Percentiles rank a stretch among this genome's conserved stretches.
Conservation (phyloP, 2,113 vertebrate species). For the Bubo bubo region DNA sequence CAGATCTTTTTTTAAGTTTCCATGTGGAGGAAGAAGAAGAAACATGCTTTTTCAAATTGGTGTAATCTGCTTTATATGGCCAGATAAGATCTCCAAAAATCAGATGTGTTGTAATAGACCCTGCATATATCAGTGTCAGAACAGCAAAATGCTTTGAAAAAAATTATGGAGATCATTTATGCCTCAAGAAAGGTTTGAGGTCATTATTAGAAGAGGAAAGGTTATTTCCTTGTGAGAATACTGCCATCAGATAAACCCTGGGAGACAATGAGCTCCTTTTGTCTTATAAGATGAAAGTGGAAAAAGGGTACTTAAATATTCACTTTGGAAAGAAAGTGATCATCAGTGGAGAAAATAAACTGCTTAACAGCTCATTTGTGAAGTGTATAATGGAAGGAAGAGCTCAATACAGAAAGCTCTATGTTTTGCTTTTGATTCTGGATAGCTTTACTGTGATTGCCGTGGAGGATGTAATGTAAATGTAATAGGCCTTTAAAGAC, state of each 20-base stretch:
- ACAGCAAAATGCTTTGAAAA: neutral
- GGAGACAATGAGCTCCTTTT: constrained; percentile 17
- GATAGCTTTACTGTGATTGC: neutral
- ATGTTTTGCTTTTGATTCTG: neutral
- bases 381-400: neutral
- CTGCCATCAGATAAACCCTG: neutral
- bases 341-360: neutral
- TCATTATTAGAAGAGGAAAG: neutral
- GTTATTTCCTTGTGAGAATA: neutral
- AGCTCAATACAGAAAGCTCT: neutral
- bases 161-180: neutral
- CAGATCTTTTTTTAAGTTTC: neutral
- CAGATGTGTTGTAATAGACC: neutral
- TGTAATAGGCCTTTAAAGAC: constrained; percentile 11
- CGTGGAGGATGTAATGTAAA: neutral
- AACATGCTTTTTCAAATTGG: neutral
- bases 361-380: neutral
- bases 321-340: constrained; percentile 7
- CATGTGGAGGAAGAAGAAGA: neutral
- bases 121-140: neutral
- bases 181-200: neutral
- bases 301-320: constrained; percentile 1
- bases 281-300: neutral
- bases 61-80: neutral
- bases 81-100: constrained; percentile 6